Evolutionary conservation across 2,797 vertebrate genomes (phyloP), one percentile per base, ranked within the genome.

Genomic region (Melanogrammus aeglefinus): DNA sequence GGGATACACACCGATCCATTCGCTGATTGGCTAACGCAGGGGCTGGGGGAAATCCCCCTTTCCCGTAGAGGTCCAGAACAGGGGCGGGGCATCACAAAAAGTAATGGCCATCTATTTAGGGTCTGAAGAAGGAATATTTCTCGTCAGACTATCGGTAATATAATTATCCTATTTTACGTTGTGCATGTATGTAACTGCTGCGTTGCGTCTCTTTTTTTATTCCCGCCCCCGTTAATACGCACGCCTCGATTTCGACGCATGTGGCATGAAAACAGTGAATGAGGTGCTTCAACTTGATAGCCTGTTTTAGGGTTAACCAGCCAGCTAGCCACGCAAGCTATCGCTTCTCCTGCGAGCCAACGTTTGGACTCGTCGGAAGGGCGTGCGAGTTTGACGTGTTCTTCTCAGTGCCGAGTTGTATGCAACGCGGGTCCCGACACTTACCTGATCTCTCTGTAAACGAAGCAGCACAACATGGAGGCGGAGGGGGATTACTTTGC

Each of bases 31-130:
- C 27, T 83, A 74, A 35, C 77, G 73, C 80, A 87, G 81, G 84
- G 88, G 86, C 84, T 86, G 89, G 88, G 88, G 90, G 88, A 91
- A 90, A 90, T 90, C 91, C 90, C 92, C 91, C 85, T 88, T 88
- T 78, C 80, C 88, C 44, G 85, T 88, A 87, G 88, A 89, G 87
- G 86, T 88, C 87, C 88, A 81, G 24, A 29, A 79, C 87, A 63
- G 89, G 90, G 94, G 93, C 93, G 93, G 94, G 87, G 89, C 94
- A 86, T 91, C 92, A 87, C 88, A 89, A 89, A 93, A 93, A 93
- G 91, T 91, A 92, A 94, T 92, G 91, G 91, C 91, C 84, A 93
- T 93, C 90, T 92, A 93, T 94, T 93, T 93, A 90, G 92, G 90
- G 93, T 88, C 86, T 81, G 91, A 82, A 90, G 88, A 83, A 89